Conservation (phyloP, 2,797 vertebrate species). For the Choloepus didactylus region DNA sequence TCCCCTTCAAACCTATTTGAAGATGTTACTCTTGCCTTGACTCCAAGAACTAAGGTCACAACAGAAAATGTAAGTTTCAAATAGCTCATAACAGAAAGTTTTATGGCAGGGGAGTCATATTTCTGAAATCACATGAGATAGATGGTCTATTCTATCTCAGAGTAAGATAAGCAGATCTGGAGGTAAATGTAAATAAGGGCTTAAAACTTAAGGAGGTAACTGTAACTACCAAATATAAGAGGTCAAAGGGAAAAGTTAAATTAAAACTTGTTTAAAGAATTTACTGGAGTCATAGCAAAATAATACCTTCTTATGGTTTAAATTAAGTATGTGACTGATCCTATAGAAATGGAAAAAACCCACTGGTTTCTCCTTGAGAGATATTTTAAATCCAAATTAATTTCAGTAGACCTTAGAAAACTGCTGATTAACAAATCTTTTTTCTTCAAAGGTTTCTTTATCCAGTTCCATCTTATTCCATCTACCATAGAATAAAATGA, state of each 20-base stretch:
- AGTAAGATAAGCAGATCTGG: neutral
- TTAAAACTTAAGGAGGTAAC: constrained; percentile 48
- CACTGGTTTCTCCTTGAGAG: constrained; percentile 28
- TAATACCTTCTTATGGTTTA: constrained; percentile 7
- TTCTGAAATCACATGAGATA: constrained; percentile 9
- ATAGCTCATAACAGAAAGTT: neutral
- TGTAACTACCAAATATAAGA: constrained; percentile 39
- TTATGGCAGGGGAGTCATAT: neutral
- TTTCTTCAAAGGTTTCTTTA: constrained; percentile 29
- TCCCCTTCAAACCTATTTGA: constrained; percentile 19
- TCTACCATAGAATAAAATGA: constrained; percentile 26
- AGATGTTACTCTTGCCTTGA: constrained; percentile 27
- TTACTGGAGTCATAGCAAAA: constrained; percentile 47
- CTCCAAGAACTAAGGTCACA: neutral
- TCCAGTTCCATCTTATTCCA: neutral
- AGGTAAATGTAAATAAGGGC: neutral
- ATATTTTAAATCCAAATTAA: constrained; percentile 50
- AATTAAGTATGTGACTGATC: constrained; percentile 42
- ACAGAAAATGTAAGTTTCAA: neutral
- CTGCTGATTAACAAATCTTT: neutral
- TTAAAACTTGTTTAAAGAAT: constrained; percentile 34
- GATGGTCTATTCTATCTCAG: neutral
- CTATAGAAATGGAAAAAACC: neutral
- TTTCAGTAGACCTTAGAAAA: constrained; percentile 12
- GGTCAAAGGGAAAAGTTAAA: constrained; percentile 43